Evolutionary conservation across 2,888 invertebrate species (phyloP).

Genomic region (Callimorpha dominula): DNA sequence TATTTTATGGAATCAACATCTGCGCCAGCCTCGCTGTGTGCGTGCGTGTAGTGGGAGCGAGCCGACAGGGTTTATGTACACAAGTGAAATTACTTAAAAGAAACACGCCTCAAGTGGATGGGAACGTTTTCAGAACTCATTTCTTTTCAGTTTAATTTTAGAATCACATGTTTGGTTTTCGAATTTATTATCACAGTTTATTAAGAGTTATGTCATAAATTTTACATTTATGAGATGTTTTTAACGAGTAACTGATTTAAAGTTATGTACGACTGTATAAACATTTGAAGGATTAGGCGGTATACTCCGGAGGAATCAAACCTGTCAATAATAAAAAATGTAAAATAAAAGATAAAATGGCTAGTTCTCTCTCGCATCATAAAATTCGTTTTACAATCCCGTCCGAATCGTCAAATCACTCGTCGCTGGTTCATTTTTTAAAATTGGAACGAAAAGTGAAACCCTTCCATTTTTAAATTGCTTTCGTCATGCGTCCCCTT

Average conservation of each 20-base stretch:
- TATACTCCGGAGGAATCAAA: constrained; percentile 25
- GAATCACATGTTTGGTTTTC: constrained; percentile 55
- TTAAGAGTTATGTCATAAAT: constrained; percentile 55
- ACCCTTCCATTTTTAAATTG: constrained; percentile 85
- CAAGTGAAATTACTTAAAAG: constrained; percentile 83
- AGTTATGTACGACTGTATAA: constrained; percentile 37
- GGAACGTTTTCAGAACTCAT: constrained; percentile 74
- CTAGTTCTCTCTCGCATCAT: constrained; percentile 70
- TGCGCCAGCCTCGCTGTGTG: constrained; percentile 76
- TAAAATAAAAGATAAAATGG: constrained; percentile 44
- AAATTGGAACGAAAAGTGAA: constrained; percentile 83
- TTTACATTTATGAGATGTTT: constrained; percentile 45
- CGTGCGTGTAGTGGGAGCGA: constrained; percentile 65
- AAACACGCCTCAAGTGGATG: constrained; percentile 82
- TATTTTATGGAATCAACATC: constrained; percentile 87
- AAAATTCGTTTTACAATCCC: constrained; percentile 76
- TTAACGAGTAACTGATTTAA: constrained; percentile 49
- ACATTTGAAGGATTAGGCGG: constrained; percentile 40
- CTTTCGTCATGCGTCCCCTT: constrained; percentile 83
- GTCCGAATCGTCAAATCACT: constrained; percentile 83
- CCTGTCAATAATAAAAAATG: constrained; percentile 27
- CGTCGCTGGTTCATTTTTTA: constrained; percentile 81
- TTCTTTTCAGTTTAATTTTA: constrained; percentile 63
- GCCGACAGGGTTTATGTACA: constrained; percentile 79
- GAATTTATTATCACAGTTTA: constrained; percentile 49